Conservation (phyloP, 2,113 vertebrate genomes). For the Hypanus sabinus region DNA sequence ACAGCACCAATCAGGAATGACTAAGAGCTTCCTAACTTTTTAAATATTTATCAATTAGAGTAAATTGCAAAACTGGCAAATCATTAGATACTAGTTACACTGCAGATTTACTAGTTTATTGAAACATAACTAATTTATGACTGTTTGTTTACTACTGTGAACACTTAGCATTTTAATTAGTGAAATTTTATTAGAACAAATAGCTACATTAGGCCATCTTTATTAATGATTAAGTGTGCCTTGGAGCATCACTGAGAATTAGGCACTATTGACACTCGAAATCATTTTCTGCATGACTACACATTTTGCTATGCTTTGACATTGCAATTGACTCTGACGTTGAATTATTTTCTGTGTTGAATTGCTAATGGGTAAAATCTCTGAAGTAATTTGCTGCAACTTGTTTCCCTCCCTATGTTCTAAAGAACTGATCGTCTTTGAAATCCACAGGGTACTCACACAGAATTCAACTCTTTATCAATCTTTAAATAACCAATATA, state of each 20-base stretch:
- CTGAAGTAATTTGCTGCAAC: neutral
- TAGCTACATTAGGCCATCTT: neutral
- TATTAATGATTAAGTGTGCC: neutral
- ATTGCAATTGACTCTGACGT: neutral
- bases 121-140: neutral
- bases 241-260: neutral
- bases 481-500: neutral
- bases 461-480: neutral
- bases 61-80: neutral
- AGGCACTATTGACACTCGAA: neutral
- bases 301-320: neutral
- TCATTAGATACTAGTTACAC: neutral
- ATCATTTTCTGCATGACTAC: neutral
- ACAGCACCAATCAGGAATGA: neutral
- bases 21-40: neutral
- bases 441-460: neutral
- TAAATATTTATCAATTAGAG: neutral
- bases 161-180: neutral
- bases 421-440: neutral
- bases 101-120: neutral
- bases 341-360: conserved; percentile 1
- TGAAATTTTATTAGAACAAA: neutral
- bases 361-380: neutral
- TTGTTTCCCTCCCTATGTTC: neutral
- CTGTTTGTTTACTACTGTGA: neutral